Percentiles rank a stretch among this genome's conserved stretches.
Conservation (phyloP, 1,140 invertebrate genomes). For the Macrosteles quadrilineatus region DNA sequence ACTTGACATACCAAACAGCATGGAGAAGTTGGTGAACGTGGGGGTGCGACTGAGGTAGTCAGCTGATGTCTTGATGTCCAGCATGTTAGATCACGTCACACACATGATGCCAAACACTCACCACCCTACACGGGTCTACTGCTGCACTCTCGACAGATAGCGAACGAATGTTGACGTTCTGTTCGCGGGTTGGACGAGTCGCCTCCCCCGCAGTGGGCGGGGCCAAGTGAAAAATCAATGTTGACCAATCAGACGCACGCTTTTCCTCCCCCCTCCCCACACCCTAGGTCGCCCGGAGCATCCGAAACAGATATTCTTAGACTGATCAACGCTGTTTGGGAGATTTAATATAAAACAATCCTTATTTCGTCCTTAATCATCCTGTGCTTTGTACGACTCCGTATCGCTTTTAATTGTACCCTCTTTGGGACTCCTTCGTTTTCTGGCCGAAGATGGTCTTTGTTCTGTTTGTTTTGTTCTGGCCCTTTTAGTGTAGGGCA, state of each 20-base stretch:
- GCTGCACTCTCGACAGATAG: not conserved
- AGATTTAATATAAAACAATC: slow-evolving; percentile 26
- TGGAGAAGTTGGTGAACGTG: slow-evolving; percentile 63
- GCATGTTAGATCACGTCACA: slow-evolving; percentile 50
- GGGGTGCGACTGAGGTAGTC: slow-evolving; percentile 60
- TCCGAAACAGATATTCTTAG: slow-evolving; percentile 12
- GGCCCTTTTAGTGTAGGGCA: not conserved
- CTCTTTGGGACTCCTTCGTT: slow-evolving; percentile 11
- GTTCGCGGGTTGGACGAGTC: not conserved
- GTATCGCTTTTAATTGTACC: slow-evolving; percentile 11
- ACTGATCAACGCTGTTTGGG: slow-evolving; percentile 24
- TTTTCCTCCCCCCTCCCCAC: slow-evolving; percentile 8
- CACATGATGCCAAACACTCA: not conserved
- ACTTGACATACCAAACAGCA: slow-evolving; percentile 61
- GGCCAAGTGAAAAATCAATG: slow-evolving; percentile 36
- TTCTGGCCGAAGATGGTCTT: not conserved
- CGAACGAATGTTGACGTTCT: not conserved
- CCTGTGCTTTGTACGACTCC: slow-evolving; percentile 5
- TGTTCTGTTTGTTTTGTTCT: slow-evolving; percentile 1
- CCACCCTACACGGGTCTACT: too few relatives aligned
- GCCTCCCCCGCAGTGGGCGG: slow-evolving; percentile 15
- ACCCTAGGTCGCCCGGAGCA: not conserved
- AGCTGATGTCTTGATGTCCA: slow-evolving; percentile 63
- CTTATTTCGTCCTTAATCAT: slow-evolving; percentile 19
- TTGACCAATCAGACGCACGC: slow-evolving; percentile 35